Evolutionary conservation across 2,797 vertebrate species (phyloP).

Genomic region (Chelidonichthys spinosus): DNA sequence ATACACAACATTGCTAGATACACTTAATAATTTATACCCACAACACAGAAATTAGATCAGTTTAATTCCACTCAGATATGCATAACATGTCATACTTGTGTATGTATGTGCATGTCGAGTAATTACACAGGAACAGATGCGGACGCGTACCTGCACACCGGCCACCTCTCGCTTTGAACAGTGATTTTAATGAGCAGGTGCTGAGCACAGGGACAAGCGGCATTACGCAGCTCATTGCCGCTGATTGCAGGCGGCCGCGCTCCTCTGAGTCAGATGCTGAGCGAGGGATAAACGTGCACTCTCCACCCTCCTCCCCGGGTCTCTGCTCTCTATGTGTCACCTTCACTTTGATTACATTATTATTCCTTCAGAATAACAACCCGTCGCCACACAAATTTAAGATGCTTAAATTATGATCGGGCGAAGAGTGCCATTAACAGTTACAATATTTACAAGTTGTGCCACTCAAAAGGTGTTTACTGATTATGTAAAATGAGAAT

Average conservation of each 20-base stretch:
- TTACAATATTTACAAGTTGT: not conserved
- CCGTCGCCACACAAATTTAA: not conserved
- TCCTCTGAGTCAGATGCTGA: slow-evolving; percentile 33
- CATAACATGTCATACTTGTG: slow-evolving; percentile 16
- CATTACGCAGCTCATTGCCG: slow-evolving; percentile 46
- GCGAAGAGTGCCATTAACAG: not conserved
- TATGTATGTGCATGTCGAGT: slow-evolving; percentile 7
- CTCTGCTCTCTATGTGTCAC: slow-evolving; percentile 15
- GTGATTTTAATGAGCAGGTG: slow-evolving; percentile 71
- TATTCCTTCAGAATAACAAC: slow-evolving; percentile 24
- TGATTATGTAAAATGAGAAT: not conserved
- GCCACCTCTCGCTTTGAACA: slow-evolving; percentile 37
- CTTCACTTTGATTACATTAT: slow-evolving; percentile 30
- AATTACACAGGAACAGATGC: slow-evolving; percentile 51
- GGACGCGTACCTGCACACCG: slow-evolving; percentile 29
- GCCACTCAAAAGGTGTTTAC: not conserved
- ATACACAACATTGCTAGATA: not conserved
- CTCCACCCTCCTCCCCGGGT: slow-evolving; percentile 6
- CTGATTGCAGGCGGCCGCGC: slow-evolving; percentile 55
- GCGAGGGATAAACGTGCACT: slow-evolving; percentile 27
- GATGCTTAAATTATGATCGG: not conserved
- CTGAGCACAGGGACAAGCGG: slow-evolving; percentile 53
- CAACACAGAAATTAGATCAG: slow-evolving; percentile 9
- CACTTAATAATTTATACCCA: not conserved
- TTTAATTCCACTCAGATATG: slow-evolving; percentile 10